Percentiles rank a stretch among this genome's conserved stretches.
These are phyloP conservation scores for Psilopsiagon aurifrons DNA, from an alignment of 2,113 vertebrate genomes.

Conservation along the genomic window DNA sequence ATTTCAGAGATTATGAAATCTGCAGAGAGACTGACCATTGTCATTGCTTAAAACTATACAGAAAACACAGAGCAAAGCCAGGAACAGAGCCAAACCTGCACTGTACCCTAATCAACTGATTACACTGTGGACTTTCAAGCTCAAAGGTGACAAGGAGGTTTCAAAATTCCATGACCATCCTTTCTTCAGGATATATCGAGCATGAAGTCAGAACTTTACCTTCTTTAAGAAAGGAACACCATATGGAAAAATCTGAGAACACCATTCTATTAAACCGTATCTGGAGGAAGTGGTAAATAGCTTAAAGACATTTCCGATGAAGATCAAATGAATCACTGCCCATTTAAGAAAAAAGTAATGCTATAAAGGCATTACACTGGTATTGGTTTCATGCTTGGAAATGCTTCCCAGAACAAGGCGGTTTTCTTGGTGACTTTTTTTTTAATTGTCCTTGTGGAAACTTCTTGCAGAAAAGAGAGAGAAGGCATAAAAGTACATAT, in stretches of 20 bases:
- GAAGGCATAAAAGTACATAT: neutral
- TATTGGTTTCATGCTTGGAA: neutral
- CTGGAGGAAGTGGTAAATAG: neutral
- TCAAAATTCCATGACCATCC: neutral
- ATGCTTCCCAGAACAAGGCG: neutral
- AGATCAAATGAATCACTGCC: neutral
- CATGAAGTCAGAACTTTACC: neutral
- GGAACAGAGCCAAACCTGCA: neutral
- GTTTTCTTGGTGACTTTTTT: neutral
- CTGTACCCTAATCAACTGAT: fast-evolving
- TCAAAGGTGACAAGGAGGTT: neutral
- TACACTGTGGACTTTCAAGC: neutral
- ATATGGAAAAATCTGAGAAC: neutral
- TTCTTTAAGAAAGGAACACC: neutral
- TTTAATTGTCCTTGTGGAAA: neutral
- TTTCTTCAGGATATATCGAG: neutral
- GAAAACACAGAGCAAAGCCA: neutral
- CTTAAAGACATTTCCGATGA: neutral
- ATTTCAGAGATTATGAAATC: neutral
- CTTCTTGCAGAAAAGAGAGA: neutral
- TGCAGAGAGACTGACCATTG: neutral
- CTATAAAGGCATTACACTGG: neutral
- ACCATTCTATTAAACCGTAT: neutral
- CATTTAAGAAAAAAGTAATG: neutral
- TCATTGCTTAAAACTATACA: neutral